A percentile compares a stretch with the other conserved stretches of the same genome.
These are phyloP conservation scores for Aethina tumida DNA, from an alignment of 1,140 invertebrate genomes.

Conservation along the genomic window DNA sequence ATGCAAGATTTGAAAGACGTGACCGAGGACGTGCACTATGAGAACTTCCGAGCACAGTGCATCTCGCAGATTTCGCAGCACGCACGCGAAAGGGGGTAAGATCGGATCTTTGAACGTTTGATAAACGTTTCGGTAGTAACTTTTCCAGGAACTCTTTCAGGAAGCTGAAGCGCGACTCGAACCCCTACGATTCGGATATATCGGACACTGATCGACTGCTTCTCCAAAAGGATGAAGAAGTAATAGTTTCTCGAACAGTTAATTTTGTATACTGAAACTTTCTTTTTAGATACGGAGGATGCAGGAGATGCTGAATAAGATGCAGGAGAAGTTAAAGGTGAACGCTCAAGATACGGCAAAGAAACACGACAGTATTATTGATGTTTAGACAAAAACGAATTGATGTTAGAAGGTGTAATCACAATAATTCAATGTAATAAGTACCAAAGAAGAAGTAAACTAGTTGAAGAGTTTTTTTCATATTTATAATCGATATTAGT, in stretches of 20 bases:
- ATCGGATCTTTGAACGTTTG: too few relatives aligned
- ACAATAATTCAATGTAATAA: too few relatives aligned
- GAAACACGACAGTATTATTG: conserved; percentile 71
- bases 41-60: conserved; percentile 88
- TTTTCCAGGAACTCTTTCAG: conserved; percentile 34
- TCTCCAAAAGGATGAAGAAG: conserved; percentile 89
- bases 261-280: conserved; percentile 4
- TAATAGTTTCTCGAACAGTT: conserved; percentile 35
- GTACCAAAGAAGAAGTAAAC: too few relatives aligned
- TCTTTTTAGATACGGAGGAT: conserved; percentile 73
- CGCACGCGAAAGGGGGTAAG: conserved; percentile 66
- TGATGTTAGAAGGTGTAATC: too few relatives aligned
- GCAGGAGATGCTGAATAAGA: conserved; percentile 93
- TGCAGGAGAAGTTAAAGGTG: conserved; percentile 91
- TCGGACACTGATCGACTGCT: conserved; percentile 78
- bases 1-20: conserved; percentile 95
- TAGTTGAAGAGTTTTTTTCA: too few relatives aligned
- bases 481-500: too few relatives aligned
- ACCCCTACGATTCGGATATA: conserved; percentile 62
- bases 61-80: conserved; percentile 84
- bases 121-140: too few relatives aligned
- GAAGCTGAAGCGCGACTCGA: conserved; percentile 74
- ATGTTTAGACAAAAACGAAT: too few relatives aligned
- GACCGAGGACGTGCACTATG: conserved; percentile 91
- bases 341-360: conserved; percentile 59